Evolutionary conservation across 2,797 vertebrate genomes (phyloP).

Genomic region (Oreochromis mossambicus): DNA sequence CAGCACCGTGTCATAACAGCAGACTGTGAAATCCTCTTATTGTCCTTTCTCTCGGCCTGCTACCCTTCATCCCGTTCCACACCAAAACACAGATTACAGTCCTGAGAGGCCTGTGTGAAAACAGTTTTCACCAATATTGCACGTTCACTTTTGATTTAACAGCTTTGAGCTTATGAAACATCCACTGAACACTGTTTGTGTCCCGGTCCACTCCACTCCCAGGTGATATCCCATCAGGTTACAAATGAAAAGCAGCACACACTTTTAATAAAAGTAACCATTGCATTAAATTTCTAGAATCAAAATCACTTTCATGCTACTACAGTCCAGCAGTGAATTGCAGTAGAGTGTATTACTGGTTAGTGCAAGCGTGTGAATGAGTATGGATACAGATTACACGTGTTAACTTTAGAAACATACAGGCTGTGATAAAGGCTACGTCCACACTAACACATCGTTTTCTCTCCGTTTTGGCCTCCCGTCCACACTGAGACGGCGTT

Average conservation of each 20-base stretch:
- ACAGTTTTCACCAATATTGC: neutral
- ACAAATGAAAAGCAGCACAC: neutral
- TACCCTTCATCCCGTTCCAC: neutral
- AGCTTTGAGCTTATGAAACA: slow-evolving; percentile 1
- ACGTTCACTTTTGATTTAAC: slow-evolving; percentile 20
- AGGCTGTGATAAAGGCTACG: neutral
- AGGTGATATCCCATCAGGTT: neutral
- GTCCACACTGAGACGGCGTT: too few species aligned
- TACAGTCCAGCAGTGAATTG: neutral
- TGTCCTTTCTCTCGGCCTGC: slow-evolving; percentile 10
- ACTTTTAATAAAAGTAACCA: neutral
- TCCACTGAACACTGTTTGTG: neutral
- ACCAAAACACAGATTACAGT: slow-evolving; percentile 24
- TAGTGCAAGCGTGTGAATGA: neutral
- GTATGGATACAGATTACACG: neutral
- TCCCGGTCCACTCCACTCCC: neutral
- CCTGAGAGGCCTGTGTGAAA: neutral
- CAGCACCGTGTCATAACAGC: slow-evolving; percentile 35
- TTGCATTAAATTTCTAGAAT: neutral
- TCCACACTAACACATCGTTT: too few species aligned
- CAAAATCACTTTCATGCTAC: neutral
- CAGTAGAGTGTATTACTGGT: slow-evolving; percentile 16
- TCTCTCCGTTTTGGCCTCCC: too few species aligned
- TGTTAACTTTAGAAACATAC: slow-evolving; percentile 20
- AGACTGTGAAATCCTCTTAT: slow-evolving; percentile 59